Evolutionary conservation across 2,797 vertebrate species (phyloP), one percentile per base, ranked within the genome.

Genomic region (Pangasius sanitwongsei): DNA sequence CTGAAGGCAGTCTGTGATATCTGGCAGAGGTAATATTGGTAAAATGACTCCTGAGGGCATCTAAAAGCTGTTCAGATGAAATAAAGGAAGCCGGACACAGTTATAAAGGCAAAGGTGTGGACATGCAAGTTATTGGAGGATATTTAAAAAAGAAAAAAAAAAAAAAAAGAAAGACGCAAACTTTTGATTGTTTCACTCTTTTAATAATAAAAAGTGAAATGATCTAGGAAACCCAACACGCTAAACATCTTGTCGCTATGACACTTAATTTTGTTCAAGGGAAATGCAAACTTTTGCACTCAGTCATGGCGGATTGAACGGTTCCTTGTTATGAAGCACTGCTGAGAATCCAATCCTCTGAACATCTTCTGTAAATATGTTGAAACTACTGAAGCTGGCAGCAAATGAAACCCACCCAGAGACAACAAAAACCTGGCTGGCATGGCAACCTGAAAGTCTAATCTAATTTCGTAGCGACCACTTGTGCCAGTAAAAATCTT

Each of bases 391-490:
- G 91, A 88, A 87, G 90, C 94, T 92, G 78, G 89, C 89, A 91
- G 89, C 89, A 91, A 92, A 92, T 91, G 87, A 83, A 70, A 84
- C 91, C 89, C 90, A 91, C 80, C 87, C 67, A 91, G 91, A 92
- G 91, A 90, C 91, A 91, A 93, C 90, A 91, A 91, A 93, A 89
- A 84, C 87, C 86, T 87, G 83, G 65, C 90, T 72, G 93, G 92
- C 91, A 93, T 89, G 91, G 91, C 90, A 91, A 91, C 91, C 92
- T 90, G 87, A 94, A 94, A 93, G 91, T 93, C 78, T 82, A 78
- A 67, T 91, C 89, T 93, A 94, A 96, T 95, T 93, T 94, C 87
- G 83, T 90, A 77, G 88, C 88, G 92, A 87, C 90, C 93, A 93
- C 93, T 92, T 93, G 93, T 93, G 91, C 91, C 91, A 85, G 88